A percentile compares a stretch with the other conserved stretches of the same genome.
These are phyloP conservation scores for Patella vulgata DNA, from an alignment of 1,140 invertebrate species.

Conservation along the genomic window DNA sequence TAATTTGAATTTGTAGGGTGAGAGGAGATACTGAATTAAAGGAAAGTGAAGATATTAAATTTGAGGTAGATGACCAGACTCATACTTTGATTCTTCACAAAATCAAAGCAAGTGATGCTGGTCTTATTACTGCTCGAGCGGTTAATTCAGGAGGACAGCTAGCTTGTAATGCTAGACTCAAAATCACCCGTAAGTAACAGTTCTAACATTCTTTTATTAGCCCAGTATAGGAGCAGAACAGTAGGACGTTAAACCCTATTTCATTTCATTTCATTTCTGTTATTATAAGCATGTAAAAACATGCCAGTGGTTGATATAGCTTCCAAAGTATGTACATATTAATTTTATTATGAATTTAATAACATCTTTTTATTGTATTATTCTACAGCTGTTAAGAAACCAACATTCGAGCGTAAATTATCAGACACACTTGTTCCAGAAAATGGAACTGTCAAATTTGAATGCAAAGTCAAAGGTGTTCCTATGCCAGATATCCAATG, in stretches of 20 bases:
- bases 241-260: no score
- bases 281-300: neutral
- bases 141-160: conserved; percentile 87
- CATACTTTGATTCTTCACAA: conserved; percentile 89
- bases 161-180: conserved; percentile 56
- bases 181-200: conserved; percentile 58
- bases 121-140: conserved; percentile 88
- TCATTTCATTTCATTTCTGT: neutral
- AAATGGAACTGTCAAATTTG: conserved; percentile 59
- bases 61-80: conserved; percentile 93
- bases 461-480: conserved; percentile 59
- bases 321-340: no score
- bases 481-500: conserved; percentile 76
- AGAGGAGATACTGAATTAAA: conserved; percentile 49
- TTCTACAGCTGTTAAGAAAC: conserved; percentile 64
- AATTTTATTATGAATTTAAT: neutral
- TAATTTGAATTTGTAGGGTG: no score
- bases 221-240: no score
- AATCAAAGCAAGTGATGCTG: conserved; percentile 82
- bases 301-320: no score
- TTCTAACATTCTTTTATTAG: no score
- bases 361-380: conserved; percentile 1
- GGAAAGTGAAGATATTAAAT: conserved; percentile 72
- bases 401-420: conserved; percentile 67
- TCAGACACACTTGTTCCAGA: conserved; percentile 58